Percentiles rank a stretch among this genome's conserved stretches.
phyloP scores from a whole-genome alignment of 2,797 vertebrate genomes.

The Vireo griseus region DNA sequence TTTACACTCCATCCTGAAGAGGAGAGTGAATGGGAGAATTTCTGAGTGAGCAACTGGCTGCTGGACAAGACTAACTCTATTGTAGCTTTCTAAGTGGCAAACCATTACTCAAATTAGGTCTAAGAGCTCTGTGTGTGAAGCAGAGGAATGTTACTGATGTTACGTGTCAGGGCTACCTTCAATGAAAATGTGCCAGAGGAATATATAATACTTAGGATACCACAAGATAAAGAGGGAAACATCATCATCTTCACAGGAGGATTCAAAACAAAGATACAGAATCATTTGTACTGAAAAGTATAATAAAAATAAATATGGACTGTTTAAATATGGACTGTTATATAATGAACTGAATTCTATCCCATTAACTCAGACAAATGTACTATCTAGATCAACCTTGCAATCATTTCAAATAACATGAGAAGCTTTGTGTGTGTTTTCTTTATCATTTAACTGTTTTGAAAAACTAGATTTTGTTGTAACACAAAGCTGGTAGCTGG shows the following conservation, averaged over 20 bases:
- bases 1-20: background rate
- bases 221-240: background rate
- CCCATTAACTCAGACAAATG: background rate
- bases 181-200: background rate
- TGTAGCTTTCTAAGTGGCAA: background rate
- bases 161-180: background rate
- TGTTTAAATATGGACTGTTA: background rate
- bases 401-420: constrained; percentile 8
- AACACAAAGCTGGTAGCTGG: background rate
- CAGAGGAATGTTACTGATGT: background rate
- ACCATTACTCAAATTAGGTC: background rate
- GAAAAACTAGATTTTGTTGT: constrained; percentile 31
- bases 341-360: background rate
- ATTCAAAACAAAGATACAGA: background rate
- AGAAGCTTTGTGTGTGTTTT: background rate
- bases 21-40: background rate
- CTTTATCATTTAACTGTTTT: background rate
- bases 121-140: background rate
- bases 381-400: background rate
- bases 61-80: background rate
- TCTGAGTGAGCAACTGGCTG: background rate
- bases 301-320: background rate
- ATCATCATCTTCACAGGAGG: background rate
- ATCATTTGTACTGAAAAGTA: background rate
- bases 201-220: background rate